Conservation (phyloP, 2,797 vertebrate species). For the Botia almorhae region DNA sequence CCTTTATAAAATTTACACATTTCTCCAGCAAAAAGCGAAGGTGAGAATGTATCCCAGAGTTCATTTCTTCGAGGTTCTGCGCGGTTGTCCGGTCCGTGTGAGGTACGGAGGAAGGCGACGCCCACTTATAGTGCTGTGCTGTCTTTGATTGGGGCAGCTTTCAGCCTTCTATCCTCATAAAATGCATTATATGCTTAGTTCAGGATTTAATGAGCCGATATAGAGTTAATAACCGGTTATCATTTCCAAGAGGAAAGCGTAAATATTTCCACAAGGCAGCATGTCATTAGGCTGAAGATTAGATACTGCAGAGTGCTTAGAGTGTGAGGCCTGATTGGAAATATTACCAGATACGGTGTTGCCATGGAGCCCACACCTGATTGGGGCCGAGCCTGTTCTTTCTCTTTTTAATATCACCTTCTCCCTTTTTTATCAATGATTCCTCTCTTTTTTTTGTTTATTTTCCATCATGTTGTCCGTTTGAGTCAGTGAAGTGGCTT, state of each 20-base stretch:
- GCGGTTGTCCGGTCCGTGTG: not conserved
- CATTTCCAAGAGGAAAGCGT: conserved; percentile 69
- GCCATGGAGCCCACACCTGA: conserved; percentile 46
- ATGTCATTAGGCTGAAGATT: conserved; percentile 66
- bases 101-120: not conserved
- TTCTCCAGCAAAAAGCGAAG: conserved; percentile 42
- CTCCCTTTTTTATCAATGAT: not conserved
- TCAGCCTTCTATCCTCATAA: not conserved
- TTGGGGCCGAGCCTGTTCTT: not conserved
- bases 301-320: conserved; percentile 52
- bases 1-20: conserved; percentile 57
- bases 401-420: not conserved
- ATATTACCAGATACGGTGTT: conserved; percentile 53
- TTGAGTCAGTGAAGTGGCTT: not conserved
- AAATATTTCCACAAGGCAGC: conserved; percentile 67
- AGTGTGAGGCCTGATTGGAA: conserved; percentile 49
- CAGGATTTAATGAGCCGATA: conserved; percentile 65
- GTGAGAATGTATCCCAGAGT: conserved; percentile 6
- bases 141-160: not conserved
- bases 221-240: conserved; percentile 71
- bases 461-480: not conserved
- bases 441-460: not conserved
- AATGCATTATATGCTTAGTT: conserved; percentile 48
- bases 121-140: not conserved
- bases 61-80: conserved; percentile 2